These are phyloP conservation scores for Drosophila chauvacae DNA, from an alignment of 1,140 invertebrate genomes.

Conservation along the genomic window DNA sequence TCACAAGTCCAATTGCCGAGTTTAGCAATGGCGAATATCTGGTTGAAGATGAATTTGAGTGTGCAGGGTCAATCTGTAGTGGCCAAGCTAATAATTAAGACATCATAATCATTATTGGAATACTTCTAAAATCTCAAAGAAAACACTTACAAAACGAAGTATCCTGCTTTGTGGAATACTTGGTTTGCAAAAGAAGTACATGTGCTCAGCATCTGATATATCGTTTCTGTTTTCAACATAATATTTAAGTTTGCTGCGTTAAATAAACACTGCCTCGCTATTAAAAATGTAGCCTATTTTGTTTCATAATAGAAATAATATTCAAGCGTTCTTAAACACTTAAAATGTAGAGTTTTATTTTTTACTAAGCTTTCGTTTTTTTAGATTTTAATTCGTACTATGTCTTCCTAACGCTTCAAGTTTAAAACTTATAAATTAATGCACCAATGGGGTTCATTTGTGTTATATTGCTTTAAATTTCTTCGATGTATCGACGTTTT, in stretches of 20 bases:
- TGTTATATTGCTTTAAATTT: too few relatives aligned
- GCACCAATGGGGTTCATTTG: neutral
- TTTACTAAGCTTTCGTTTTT: neutral
- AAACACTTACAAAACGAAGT: neutral
- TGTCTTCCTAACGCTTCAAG: neutral
- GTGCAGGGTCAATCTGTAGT: slow-evolving; percentile 15
- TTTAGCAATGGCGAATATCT: slow-evolving; percentile 20
- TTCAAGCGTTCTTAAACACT: neutral
- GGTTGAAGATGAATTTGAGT: slow-evolving; percentile 30
- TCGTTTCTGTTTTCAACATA: neutral
- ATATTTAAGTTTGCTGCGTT: neutral
- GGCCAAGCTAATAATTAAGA: slow-evolving; percentile 14
- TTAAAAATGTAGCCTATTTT: neutral
- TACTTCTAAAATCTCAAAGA: neutral
- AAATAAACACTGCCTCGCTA: neutral
- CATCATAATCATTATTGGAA: neutral
- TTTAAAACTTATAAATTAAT: neutral
- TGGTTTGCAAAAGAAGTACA: neutral
- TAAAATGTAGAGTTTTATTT: neutral
- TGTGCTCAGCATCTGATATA: neutral
- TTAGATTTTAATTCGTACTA: neutral
- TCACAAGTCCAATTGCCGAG: slow-evolving; percentile 22
- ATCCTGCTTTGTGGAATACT: neutral
- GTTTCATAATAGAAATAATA: neutral
- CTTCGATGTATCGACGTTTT: too few relatives aligned